These are phyloP conservation scores for Columbina picui DNA, from an alignment of 2,113 vertebrate species.

Conservation along the genomic window DNA sequence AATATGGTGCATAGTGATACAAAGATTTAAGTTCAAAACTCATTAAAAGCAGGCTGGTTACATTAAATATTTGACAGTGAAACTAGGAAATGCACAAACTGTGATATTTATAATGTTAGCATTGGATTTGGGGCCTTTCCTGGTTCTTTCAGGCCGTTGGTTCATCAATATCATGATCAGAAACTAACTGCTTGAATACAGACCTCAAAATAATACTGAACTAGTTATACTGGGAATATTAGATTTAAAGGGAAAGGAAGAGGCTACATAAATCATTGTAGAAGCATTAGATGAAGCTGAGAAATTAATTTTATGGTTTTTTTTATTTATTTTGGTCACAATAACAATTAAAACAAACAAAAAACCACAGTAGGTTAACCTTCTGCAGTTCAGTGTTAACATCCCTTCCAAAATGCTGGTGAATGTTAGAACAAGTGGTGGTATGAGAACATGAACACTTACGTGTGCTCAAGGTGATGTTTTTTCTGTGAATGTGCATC, in stretches of 20 bases:
- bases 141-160: slow-evolving; percentile 1
- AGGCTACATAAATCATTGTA: background rate
- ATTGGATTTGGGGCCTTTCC: slow-evolving; percentile 43
- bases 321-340: background rate
- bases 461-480: background rate
- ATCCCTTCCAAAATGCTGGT: background rate
- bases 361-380: background rate
- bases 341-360: background rate
- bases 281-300: background rate
- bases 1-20: background rate
- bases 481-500: background rate
- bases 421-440: background rate
- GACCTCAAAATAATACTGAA: background rate
- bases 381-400: background rate
- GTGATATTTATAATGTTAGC: slow-evolving; percentile 45
- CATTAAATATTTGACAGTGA: background rate
- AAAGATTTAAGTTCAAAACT: background rate
- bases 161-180: slow-evolving; percentile 26
- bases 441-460: background rate
- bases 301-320: background rate
- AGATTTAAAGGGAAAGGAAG: background rate
- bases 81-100: slow-evolving; percentile 37
- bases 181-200: background rate
- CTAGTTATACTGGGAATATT: background rate
- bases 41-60: background rate